Evolutionary conservation across 2,113 vertebrate species (phyloP).

Genomic region (Bucco capensis): DNA sequence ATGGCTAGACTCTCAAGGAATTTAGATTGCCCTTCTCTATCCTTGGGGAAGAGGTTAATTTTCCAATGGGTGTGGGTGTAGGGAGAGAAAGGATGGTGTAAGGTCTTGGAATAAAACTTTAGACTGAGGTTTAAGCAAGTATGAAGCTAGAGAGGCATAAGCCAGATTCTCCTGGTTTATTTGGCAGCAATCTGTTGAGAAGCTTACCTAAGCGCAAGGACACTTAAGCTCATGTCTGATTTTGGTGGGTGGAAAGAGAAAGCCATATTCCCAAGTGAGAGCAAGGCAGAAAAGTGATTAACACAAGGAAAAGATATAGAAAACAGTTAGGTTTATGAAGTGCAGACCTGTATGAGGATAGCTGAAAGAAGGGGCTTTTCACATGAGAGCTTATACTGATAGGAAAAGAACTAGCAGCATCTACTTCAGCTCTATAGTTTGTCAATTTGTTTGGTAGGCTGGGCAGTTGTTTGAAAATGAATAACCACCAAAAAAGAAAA

Average conservation of each 20-base stretch:
- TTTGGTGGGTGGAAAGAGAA: neutral
- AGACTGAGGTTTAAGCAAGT: constrained; percentile 18
- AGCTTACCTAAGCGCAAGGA: neutral
- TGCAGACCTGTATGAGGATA: neutral
- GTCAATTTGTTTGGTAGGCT: neutral
- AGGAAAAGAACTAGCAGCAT: neutral
- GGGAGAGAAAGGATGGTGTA: constrained; percentile 21
- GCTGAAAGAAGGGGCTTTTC: neutral
- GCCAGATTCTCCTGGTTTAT: neutral
- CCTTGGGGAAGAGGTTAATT: constrained; percentile 36
- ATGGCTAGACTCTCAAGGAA: neutral
- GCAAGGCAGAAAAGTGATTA: neutral
- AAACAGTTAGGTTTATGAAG: neutral
- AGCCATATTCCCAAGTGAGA: neutral
- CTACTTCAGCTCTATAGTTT: neutral
- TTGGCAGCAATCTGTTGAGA: neutral
- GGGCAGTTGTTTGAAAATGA: neutral
- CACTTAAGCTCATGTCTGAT: neutral
- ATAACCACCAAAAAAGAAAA: neutral
- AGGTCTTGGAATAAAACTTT: constrained; percentile 42
- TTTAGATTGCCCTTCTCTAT: constrained; percentile 10
- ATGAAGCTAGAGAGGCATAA: constrained; percentile 32
- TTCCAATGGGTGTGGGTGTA: neutral
- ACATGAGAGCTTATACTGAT: neutral
- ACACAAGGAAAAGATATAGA: neutral